Base-by-base conservation (phyloP, 2,888 invertebrate genomes). In the Artemia sinica region DNA sequence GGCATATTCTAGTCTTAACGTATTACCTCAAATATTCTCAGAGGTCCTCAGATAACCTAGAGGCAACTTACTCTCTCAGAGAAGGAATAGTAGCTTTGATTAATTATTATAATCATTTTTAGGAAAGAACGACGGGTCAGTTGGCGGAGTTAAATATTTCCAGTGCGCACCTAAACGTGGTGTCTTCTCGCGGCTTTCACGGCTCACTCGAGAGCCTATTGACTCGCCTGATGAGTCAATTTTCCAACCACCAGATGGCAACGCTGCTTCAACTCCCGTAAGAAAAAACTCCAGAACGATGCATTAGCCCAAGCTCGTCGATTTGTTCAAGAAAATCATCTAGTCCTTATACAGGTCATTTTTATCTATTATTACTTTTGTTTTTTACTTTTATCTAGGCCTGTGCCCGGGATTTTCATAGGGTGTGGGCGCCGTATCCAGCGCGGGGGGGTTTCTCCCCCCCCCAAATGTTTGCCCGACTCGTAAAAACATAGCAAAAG, bases 71-170 rank as follows among this genome's bases (percentile, higher is more conserved):
- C 10, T 8, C 66, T n/a, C 14, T 66, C 18, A 66, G 12, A n/a
- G n/a, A n/a, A n/a, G n/a, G n/a, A n/a, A n/a, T n/a, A 1, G n/a
- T 11, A 11, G 18, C 9, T 28, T 28, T 49, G 58, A 58, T 58
- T n/a, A 58, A 13, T 58, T 58, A n/a, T 58, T 58, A 65, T n/a
- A 13, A n/a, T 65, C 14, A 11, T 49, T 66, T 50, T 66, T 48
- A 89, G 96, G 96, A 73, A 95, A 96, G 82, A 95, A 96, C 78
- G 94, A 96, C 78, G 96, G 96, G 49, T 89, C 91, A 50, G 94
- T 96, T 72, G 89, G 89, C 69, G 93, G 93, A 68, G 84, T 86
- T 69, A 85, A 89, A 67, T 96, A 96, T 79, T 96, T 96, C 79
- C 91, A 92, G 78, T 96, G 96, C 77, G 87, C 91, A 75, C 84